Conservation (phyloP, 2,113 vertebrate species). For the Aegithalos caudatus region DNA sequence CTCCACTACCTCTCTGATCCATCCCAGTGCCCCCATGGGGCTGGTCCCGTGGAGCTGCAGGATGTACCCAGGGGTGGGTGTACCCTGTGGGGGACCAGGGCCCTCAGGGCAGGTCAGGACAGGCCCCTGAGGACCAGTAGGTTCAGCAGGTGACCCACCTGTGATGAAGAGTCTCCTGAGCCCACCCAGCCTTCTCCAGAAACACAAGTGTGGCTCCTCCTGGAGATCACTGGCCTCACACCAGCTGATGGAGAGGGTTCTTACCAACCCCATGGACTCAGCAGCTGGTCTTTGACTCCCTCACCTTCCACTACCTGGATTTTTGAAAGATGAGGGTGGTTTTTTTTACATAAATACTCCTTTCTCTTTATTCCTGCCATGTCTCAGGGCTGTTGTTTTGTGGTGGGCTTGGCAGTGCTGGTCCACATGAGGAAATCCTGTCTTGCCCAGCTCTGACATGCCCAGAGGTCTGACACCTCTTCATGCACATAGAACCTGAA, state of each 20-base stretch:
- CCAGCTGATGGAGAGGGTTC: background rate
- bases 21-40: rapidly evolving
- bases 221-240: background rate
- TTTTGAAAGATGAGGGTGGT: rapidly evolving
- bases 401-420: background rate
- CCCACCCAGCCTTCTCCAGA: background rate
- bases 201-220: background rate
- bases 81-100: background rate
- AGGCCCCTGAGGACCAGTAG: background rate
- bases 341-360: background rate
- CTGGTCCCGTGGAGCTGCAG: background rate
- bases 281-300: background rate
- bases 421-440: background rate
- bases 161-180: background rate
- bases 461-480: background rate
- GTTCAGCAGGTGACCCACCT: background rate
- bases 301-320: background rate
- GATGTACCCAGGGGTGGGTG: background rate
- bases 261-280: background rate
- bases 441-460: background rate
- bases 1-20: background rate
- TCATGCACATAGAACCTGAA: background rate
- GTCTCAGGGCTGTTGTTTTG: rapidly evolving
- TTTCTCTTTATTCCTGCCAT: background rate
- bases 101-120: background rate